phyloP scores from a whole-genome alignment of 1,140 invertebrate species.

The Araneus ventricosus region DNA sequence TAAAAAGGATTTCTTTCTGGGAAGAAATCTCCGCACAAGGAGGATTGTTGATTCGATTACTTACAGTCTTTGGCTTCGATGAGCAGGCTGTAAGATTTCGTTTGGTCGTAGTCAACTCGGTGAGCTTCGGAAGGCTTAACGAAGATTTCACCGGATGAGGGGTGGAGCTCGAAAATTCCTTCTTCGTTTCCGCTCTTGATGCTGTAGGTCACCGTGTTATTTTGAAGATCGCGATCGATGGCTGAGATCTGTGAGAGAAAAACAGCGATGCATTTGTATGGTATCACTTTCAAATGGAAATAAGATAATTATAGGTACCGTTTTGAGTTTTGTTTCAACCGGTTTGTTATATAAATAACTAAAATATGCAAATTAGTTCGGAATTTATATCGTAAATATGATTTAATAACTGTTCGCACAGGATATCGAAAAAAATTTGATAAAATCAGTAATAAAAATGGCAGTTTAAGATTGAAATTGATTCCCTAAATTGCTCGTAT shows the following conservation, averaged over 20 bases:
- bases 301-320: background rate
- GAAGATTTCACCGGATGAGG: constrained; percentile 77
- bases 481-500: no score
- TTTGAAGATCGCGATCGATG: constrained; percentile 78
- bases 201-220: constrained; percentile 78
- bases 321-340: background rate
- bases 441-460: no score
- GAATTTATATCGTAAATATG: no score
- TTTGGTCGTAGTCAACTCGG: constrained; percentile 77
- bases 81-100: constrained; percentile 77
- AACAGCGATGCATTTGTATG: background rate
- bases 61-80: constrained; percentile 78
- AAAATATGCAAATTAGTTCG: no score
- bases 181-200: constrained; percentile 79
- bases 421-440: no score
- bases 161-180: constrained; percentile 78
- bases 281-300: background rate
- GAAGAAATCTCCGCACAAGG: background rate
- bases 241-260: constrained; percentile 76
- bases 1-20: background rate
- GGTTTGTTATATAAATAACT: no score
- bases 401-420: no score
- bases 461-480: no score
- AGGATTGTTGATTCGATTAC: constrained; percentile 37
- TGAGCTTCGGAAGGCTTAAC: constrained; percentile 74